Conservation (phyloP, 2,113 vertebrate genomes). For the Vidua chalybeata region DNA sequence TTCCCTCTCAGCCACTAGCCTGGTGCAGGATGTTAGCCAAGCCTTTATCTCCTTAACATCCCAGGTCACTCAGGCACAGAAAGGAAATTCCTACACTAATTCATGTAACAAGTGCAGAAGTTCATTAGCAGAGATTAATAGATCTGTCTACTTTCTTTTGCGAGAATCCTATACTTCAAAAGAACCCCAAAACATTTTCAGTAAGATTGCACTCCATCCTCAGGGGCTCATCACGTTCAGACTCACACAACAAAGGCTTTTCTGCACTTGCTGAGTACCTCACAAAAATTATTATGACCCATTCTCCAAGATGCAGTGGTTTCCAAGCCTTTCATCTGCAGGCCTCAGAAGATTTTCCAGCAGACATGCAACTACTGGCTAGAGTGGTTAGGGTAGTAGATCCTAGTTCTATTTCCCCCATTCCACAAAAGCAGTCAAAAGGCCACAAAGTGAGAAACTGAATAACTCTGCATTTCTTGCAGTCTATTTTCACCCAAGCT, state of each 20-base stretch:
- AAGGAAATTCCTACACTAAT: not conserved
- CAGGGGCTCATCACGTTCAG: not conserved
- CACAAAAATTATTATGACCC: not conserved
- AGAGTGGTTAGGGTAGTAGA: not conserved
- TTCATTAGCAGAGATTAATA: not conserved
- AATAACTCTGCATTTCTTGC: not conserved
- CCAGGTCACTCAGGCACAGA: not conserved
- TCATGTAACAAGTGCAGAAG: not conserved
- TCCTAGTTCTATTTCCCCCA: not conserved
- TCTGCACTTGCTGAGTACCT: not conserved
- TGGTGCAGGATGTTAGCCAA: not conserved
- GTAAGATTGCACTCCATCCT: not conserved
- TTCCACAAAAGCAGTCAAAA: not conserved
- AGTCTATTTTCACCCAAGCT: not conserved
- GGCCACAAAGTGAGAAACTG: not conserved
- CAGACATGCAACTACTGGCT: not conserved
- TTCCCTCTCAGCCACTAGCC: not conserved
- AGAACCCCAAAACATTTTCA: not conserved
- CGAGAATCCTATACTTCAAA: not conserved
- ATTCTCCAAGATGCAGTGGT: not conserved
- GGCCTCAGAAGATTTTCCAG: slow-evolving; percentile 20
- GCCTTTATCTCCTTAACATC: not conserved
- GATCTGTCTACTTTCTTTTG: not conserved
- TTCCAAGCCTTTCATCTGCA: slow-evolving; percentile 38
- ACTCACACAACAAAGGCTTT: slow-evolving; percentile 5